phyloP scores from a whole-genome alignment of 2,797 vertebrate species.

The Chanos chanos region DNA sequence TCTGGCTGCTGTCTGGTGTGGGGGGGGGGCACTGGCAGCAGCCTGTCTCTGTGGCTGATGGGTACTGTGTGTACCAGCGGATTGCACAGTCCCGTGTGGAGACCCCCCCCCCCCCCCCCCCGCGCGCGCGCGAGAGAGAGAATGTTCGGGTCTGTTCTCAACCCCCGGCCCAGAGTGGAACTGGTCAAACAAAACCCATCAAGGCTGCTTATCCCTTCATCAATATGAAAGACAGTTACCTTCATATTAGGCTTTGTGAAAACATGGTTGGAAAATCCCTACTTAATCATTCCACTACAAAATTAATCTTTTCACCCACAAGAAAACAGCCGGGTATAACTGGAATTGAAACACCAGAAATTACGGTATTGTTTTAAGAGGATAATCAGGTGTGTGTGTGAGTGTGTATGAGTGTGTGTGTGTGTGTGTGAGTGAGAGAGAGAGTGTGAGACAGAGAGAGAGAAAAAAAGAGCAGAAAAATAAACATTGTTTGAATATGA shows the following conservation, averaged over 20 bases:
- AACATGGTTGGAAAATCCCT: not conserved
- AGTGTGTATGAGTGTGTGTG: not conserved
- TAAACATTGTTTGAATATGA: too few species aligned
- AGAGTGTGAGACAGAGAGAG: not conserved
- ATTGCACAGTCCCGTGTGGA: too few species aligned
- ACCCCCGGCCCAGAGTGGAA: slow-evolving; percentile 3
- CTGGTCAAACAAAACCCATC: slow-evolving; percentile 7
- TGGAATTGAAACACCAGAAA: not conserved
- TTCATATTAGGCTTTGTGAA: slow-evolving; percentile 14
- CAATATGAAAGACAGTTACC: slow-evolving; percentile 3
- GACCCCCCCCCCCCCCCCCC: too few species aligned
- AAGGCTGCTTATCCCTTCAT: slow-evolving; percentile 9
- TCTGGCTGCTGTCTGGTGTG: too few species aligned
- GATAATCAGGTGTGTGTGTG: not conserved
- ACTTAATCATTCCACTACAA: not conserved
- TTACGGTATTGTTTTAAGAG: not conserved
- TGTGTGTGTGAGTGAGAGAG: not conserved
- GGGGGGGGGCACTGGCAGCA: too few species aligned
- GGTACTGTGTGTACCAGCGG: too few species aligned
- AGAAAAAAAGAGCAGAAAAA: not conserved
- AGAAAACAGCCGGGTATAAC: slow-evolving; percentile 14
- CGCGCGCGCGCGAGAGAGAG: not conserved
- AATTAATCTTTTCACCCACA: not conserved
- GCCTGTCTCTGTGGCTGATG: too few species aligned
- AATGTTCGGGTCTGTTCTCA: slow-evolving; percentile 4